Percentiles rank a stretch among this genome's conserved stretches.
Conservation (phyloP, 1,140 invertebrate species). For the Homalodisca vitripennis region DNA sequence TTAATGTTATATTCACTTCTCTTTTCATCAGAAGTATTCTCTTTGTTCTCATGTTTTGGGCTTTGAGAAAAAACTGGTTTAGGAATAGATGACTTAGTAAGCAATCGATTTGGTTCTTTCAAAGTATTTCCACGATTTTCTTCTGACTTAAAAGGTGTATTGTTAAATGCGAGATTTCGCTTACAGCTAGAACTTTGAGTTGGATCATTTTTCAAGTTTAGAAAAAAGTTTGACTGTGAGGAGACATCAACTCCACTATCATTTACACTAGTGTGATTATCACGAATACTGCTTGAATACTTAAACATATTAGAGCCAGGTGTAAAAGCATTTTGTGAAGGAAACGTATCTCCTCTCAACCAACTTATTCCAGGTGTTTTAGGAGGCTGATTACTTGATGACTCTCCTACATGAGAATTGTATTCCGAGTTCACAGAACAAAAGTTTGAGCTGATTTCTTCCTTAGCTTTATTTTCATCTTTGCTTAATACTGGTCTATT, state of each 20-base stretch:
- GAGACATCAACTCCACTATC: slow-evolving; percentile 16
- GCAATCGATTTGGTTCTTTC: slow-evolving; percentile 8
- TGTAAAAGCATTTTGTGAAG: neutral
- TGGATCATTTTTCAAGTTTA: neutral
- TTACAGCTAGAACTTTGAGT: neutral
- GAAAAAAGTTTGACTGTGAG: slow-evolving; percentile 10
- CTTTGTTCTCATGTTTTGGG: neutral
- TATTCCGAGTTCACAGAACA: neutral
- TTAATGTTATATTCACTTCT: neutral
- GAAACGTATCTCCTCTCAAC: neutral
- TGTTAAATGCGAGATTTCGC: slow-evolving; percentile 15
- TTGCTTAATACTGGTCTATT: neutral
- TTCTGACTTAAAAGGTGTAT: slow-evolving; percentile 11
- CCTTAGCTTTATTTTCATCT: neutral
- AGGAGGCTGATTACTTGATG: neutral
- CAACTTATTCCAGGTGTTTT: neutral
- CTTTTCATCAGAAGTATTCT: too few species aligned
- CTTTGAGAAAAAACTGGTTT: neutral
- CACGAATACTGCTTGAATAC: neutral
- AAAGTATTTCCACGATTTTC: neutral
- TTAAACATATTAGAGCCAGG: neutral
- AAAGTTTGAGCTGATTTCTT: neutral
- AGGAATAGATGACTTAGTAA: neutral
- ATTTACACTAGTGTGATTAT: neutral
- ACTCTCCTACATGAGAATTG: neutral